Evolutionary conservation across 2,797 vertebrate genomes (phyloP), one percentile per base, ranked within the genome.

Genomic region (Phataginus tetradactyla): DNA sequence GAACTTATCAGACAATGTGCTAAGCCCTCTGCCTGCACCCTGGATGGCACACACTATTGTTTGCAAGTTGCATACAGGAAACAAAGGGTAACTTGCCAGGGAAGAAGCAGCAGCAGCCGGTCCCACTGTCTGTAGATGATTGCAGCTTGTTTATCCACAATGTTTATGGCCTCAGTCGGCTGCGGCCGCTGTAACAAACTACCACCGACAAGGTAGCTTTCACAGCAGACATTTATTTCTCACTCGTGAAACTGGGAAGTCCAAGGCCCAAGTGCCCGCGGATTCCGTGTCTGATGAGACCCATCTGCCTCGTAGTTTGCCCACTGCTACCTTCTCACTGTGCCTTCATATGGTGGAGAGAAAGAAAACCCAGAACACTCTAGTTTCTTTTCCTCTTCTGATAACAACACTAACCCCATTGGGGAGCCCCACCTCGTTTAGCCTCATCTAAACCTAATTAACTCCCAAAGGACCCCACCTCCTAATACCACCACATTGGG

Each of bases 181-280:
- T 2, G 0, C 0, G 9, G 55, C 72, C 25, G 18, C 29, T 42
- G 3, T 18, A 23, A 79, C 29, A 2, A 45, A 79, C 23, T 2
- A 8, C 29, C n/a, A 14, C 27, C 39, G 14, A 7, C 68, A 13
- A 7, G 18, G 63, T 23, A 14, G 29, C 39, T 59, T 34, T 21
- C 49, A 80, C 32, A 14, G 15, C 23, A 23, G n/a, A 51, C 25
- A 15, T 71, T 34, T 25, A 20, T 7, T 63, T 37, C 72, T 55
- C 42, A 45, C 93, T 85, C 78, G 42, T 4, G 45, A 23, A 34
- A 37, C 37, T 14, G 53, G 17, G 13, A 63, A 90, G n/a, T 51
- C 81, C 72, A 45, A 32, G 37, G 13, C 63, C 80, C 18, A 79
- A 13, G 23, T 10, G 45, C 13, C 3, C 0, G 55, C 29, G 14